Conservation (phyloP, 2,888 invertebrate genomes). For the Drosophila melanosoma region DNA sequence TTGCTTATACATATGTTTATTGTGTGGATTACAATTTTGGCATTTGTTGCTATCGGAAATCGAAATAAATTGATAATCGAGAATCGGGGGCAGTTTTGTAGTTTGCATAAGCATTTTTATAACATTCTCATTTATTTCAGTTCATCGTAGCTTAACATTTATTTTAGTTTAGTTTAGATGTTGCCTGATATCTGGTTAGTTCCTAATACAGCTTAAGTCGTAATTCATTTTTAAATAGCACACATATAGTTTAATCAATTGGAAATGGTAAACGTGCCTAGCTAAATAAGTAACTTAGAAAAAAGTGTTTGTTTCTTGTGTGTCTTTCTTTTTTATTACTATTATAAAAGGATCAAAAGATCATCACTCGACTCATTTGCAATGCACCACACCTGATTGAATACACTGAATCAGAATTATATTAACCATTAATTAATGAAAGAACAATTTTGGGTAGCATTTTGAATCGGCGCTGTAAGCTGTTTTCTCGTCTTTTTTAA, state of each 20-base stretch:
- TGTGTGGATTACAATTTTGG: too few species aligned
- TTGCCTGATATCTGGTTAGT: conserved; percentile 41
- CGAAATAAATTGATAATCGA: too few species aligned
- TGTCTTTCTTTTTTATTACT: conserved; percentile 19
- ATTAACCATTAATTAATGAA: conserved; percentile 32
- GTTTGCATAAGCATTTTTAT: conserved; percentile 6
- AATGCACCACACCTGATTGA: conserved; percentile 34
- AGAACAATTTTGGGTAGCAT: conserved; percentile 20
- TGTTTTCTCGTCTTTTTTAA: conserved; percentile 40
- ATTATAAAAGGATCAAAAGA: conserved; percentile 42
- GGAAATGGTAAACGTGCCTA: conserved; percentile 70
- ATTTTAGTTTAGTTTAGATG: conserved; percentile 32
- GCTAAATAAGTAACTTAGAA: conserved; percentile 53
- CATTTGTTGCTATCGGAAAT: too few species aligned
- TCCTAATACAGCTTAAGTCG: conserved; percentile 28
- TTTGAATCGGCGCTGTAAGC: conserved; percentile 23
- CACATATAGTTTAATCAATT: conserved; percentile 43
- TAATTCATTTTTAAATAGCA: conserved; percentile 15
- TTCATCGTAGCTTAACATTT: conserved; percentile 45
- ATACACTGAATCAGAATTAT: conserved; percentile 35
- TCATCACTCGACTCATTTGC: conserved; percentile 30
- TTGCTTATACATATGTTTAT: too few species aligned
- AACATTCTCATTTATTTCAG: conserved; percentile 52
- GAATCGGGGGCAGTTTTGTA: not conserved
- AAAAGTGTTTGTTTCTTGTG: conserved; percentile 14